A percentile compares a stretch with the other conserved stretches of the same genome.
Conservation (phyloP, 2,888 invertebrate species). For the Apotomis turbidana region DNA sequence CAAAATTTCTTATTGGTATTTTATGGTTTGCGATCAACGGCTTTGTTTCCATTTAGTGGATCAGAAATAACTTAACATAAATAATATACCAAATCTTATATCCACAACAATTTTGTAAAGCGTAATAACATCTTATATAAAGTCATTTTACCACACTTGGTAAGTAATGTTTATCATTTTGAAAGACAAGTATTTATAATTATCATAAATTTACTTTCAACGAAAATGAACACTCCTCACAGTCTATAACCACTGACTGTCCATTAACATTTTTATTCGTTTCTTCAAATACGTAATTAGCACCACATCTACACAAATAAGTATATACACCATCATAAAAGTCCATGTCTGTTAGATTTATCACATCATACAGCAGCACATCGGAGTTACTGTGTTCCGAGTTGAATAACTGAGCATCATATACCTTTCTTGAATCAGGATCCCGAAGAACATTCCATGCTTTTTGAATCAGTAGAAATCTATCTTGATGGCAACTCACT, state of each 20-base stretch:
- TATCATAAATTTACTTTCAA: slow-evolving; percentile 77
- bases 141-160: background rate
- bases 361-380: slow-evolving; percentile 84
- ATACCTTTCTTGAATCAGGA: slow-evolving; percentile 83
- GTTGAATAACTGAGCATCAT: slow-evolving; percentile 86
- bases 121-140: background rate
- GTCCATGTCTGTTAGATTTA: slow-evolving; percentile 78
- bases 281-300: slow-evolving; percentile 77
- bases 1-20: too few species aligned
- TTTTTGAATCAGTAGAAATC: slow-evolving; percentile 81
- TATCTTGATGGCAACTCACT: slow-evolving; percentile 55
- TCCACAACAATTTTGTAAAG: background rate
- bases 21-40: too few species aligned
- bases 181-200: background rate
- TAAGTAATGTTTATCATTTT: too few species aligned
- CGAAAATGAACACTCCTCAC: slow-evolving; percentile 90
- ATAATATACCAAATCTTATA: too few species aligned
- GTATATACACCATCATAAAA: slow-evolving; percentile 65
- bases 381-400: slow-evolving; percentile 77
- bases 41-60: too few species aligned
- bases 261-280: slow-evolving; percentile 48
- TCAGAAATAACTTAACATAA: too few species aligned
- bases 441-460: slow-evolving; percentile 89
- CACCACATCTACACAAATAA: slow-evolving; percentile 89
- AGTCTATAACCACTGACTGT: slow-evolving; percentile 82